Conservation (phyloP, 2,888 invertebrate genomes). For the Ectropis crepuscularia region DNA sequence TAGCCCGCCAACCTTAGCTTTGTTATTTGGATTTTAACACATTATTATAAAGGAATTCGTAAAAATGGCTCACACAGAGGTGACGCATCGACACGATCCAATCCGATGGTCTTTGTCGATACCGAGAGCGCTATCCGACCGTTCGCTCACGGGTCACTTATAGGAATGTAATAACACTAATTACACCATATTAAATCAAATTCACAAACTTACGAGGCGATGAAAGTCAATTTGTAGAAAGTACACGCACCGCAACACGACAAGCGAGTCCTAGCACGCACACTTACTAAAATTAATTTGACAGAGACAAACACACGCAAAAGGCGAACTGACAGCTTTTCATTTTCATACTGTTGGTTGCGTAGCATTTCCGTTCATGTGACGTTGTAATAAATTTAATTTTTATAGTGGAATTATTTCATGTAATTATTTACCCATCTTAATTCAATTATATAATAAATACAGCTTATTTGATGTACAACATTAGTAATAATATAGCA, state of each 20-base stretch:
- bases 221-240: conserved; percentile 82
- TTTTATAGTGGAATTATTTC: too few relatives aligned
- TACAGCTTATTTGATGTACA: too few relatives aligned
- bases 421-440: too few relatives aligned
- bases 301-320: conserved; percentile 48
- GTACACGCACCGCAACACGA: conserved; percentile 81
- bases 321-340: conserved; percentile 15
- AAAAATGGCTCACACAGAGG: conserved; percentile 83
- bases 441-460: too few relatives aligned
- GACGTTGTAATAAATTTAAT: not conserved
- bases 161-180: conserved; percentile 53
- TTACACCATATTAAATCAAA: conserved; percentile 68
- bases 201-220: conserved; percentile 83
- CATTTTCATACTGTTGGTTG: not conserved
- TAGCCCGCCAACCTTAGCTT: not conserved
- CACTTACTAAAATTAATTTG: conserved; percentile 59
- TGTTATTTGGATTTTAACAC: conserved; percentile 13
- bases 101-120: conserved; percentile 73
- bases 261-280: conserved; percentile 77
- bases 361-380: conserved; percentile 10
- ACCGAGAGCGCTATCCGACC: conserved; percentile 45
- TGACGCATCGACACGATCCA: conserved; percentile 84
- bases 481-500: too few relatives aligned
- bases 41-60: conserved; percentile 60
- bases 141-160: conserved; percentile 42